Evolutionary conservation across 2,888 invertebrate species (phyloP), one percentile per base, ranked within the genome.

Genomic region (Julus scandinavius): DNA sequence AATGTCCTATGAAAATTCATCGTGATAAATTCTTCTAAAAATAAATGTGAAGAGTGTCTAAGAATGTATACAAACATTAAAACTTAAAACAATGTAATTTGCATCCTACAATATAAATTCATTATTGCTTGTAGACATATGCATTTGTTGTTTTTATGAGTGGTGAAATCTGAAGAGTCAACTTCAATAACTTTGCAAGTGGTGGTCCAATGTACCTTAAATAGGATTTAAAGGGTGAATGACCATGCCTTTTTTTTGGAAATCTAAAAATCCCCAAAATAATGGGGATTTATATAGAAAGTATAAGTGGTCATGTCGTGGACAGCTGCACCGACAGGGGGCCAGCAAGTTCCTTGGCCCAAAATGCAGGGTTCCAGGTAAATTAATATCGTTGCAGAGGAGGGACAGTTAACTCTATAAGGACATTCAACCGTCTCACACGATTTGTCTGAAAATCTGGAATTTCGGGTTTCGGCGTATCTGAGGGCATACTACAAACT

Each of bases 351-450:
- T 72, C 29, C 29, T 72, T 72, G 72, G 72, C 72, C 20, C 29
- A 29, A 29, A 29, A 20, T 72, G 20, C 11, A 63, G 63, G 72
- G 29, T 20, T 72, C 11, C 72, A 29, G 29, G 29, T 72, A 72
- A 72, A 72, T 29, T 72, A 72, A 5, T 11, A 72, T 29, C 11
- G 72, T 20, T 72, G 72, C 29, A 29, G 72, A 72, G 72, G 29
- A 72, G 72, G 11, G 72, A 72, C 72, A 72, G 72, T 72, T 72
- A 72, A 72, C 72, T 63, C 63, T 72, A 5, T 54, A 5, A 72
- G 72, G 72, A 72, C 72, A 72, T 72, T 72, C 72, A 72, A 72
- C 72, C 20, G 72, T 72, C 72, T 72, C 72, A 72, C 72, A 72
- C 29, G 72, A 9, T 72, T 72, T 72, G 72, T 29, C 29, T 72